Evolutionary conservation across 2,113 vertebrate genomes (phyloP).

Genomic region (Chrysochloris asiatica): DNA sequence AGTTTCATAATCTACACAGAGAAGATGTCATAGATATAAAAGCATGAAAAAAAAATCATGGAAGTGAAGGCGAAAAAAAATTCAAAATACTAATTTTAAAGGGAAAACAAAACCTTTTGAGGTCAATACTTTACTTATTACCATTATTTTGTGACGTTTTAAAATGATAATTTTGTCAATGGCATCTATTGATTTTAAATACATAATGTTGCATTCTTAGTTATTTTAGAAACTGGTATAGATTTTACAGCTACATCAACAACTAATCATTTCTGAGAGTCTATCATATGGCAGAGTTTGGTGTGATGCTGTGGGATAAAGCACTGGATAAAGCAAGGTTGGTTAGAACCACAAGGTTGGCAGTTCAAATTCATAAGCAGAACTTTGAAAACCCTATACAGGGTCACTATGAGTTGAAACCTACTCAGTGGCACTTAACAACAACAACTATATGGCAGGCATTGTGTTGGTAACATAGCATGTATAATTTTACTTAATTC

Average conservation of each 20-base stretch:
- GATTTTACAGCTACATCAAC: fast-evolving
- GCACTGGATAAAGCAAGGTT: too few species aligned
- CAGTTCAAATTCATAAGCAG: too few species aligned
- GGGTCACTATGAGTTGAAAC: too few species aligned
- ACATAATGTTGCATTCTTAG: background rate
- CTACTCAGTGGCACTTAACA: too few species aligned
- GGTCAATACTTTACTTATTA: background rate
- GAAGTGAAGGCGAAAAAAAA: background rate
- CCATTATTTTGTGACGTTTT: background rate
- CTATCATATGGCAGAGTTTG: background rate
- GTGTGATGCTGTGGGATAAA: too few species aligned
- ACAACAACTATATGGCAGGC: too few species aligned
- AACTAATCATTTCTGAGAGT: background rate
- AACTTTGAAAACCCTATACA: too few species aligned
- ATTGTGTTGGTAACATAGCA: background rate
- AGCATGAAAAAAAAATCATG: slow-evolving; percentile 18
- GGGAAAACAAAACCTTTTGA: background rate
- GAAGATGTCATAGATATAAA: background rate
- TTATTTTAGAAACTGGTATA: background rate
- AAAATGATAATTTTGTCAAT: background rate
- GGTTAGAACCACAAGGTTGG: too few species aligned
- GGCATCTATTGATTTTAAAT: background rate
- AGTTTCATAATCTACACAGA: background rate
- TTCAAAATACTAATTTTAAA: background rate
- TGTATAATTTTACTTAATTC: slow-evolving; percentile 13